Conservation (phyloP, 2,888 invertebrate genomes). For the Poecilus cupreus region DNA sequence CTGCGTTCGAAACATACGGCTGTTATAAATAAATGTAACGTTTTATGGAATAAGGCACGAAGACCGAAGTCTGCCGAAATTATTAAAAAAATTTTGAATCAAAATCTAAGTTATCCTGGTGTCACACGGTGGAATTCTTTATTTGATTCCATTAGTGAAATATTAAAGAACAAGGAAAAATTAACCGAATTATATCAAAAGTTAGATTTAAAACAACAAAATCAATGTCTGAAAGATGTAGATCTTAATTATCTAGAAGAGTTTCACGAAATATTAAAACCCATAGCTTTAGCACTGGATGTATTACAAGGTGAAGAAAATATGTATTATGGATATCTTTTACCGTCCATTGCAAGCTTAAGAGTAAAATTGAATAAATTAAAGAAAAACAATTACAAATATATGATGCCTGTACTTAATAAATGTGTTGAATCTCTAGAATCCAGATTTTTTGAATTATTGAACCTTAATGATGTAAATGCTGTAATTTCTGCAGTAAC, state of each 20-base stretch:
- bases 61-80: conserved; percentile 43
- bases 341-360: background rate
- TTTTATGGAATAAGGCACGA: conserved; percentile 42
- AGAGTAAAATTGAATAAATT: conserved; percentile 11
- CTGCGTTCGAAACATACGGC: conserved; percentile 25
- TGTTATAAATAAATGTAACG: conserved; percentile 27
- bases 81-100: conserved; percentile 32
- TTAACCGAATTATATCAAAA: background rate
- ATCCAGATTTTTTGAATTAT: background rate
- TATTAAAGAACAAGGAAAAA: background rate
- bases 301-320: background rate
- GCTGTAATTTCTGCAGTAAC: background rate
- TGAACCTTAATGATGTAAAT: background rate
- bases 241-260: conserved; percentile 7
- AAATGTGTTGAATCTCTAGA: background rate
- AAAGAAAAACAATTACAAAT: background rate
- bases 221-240: background rate
- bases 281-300: background rate
- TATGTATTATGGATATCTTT: conserved; percentile 4
- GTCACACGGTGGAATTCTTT: background rate
- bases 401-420: background rate
- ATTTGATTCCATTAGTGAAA: background rate
- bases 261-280: background rate
- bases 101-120: conserved; percentile 37
- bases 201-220: background rate